Evolutionary conservation across 2,888 invertebrate genomes (phyloP).

Genomic region (Drosophila glabriapex): DNA sequence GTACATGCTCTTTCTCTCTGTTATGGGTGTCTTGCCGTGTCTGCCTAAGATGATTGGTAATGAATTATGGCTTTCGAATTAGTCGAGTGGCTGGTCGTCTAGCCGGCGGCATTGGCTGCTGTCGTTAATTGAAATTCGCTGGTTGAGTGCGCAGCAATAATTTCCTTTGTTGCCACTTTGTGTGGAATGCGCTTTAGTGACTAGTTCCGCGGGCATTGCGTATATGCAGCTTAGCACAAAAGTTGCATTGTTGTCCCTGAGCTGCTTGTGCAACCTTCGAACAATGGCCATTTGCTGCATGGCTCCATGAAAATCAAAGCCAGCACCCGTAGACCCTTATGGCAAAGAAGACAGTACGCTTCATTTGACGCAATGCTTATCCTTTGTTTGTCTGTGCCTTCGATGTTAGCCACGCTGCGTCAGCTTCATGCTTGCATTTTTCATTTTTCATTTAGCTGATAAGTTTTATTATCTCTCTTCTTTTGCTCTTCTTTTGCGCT

Average conservation of each 20-base stretch:
- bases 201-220: slow-evolving; percentile 43
- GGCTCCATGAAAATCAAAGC: slow-evolving; percentile 24
- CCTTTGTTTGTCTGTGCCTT: slow-evolving; percentile 57
- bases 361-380: slow-evolving; percentile 68
- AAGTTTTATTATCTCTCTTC: slow-evolving; percentile 61
- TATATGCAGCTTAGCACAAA: slow-evolving; percentile 37
- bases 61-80: slow-evolving; percentile 10
- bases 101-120: slow-evolving; percentile 25
- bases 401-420: slow-evolving; percentile 31
- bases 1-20: neutral
- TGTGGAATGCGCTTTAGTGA: slow-evolving; percentile 9
- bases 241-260: slow-evolving; percentile 45
- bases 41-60: neutral
- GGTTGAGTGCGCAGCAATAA: slow-evolving; percentile 49
- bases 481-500: slow-evolving; percentile 17
- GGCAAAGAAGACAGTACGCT: slow-evolving; percentile 48
- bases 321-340: slow-evolving; percentile 15
- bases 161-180: slow-evolving; percentile 45
- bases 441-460: slow-evolving; percentile 55
- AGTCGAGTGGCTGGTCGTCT: slow-evolving; percentile 7
- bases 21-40: neutral
- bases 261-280: slow-evolving; percentile 23
- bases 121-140: slow-evolving; percentile 68
- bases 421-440: slow-evolving; percentile 51
- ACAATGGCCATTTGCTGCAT: slow-evolving; percentile 41